Conservation (phyloP, 2,888 invertebrate species). For the Apeira syringaria region DNA sequence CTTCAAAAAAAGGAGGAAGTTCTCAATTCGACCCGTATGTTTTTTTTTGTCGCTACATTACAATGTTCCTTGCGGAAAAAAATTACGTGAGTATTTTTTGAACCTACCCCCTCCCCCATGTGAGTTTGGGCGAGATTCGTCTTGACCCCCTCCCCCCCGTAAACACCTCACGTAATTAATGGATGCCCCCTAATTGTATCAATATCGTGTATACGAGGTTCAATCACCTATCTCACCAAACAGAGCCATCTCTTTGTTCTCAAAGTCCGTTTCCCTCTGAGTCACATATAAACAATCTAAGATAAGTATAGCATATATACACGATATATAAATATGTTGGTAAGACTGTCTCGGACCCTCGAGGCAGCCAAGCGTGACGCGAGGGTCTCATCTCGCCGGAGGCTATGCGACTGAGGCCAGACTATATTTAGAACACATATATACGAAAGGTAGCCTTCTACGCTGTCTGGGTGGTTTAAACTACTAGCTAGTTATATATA, state of each 20-base stretch:
- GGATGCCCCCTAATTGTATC: no score
- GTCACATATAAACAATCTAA: conserved; percentile 3
- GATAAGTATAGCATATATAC: conserved; percentile 1
- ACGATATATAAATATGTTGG: neutral
- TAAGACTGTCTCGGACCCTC: conserved; percentile 18
- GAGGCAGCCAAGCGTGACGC: conserved; percentile 18
- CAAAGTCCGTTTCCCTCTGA: conserved; percentile 13
- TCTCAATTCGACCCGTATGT: no score
- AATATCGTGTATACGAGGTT: no score
- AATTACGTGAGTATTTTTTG: no score
- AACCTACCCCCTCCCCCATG: no score
- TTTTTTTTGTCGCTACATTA: no score
- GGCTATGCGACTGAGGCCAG: conserved; percentile 7
- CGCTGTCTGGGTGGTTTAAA: neutral
- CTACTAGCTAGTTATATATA: no score
- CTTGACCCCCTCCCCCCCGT: no score
- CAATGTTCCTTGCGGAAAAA: no score
- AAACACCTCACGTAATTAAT: no score
- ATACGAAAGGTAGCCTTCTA: neutral
- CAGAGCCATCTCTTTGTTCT: conserved; percentile 14
- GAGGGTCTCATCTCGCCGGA: conserved; percentile 25
- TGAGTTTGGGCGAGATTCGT: no score
- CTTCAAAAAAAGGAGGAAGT: no score
- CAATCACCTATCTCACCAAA: conserved; percentile 1
- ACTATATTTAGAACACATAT: conserved; percentile 6